These are phyloP conservation scores for Neolamprologus fasciatus DNA, from an alignment of 2,113 vertebrate genomes.

Conservation along the genomic window DNA sequence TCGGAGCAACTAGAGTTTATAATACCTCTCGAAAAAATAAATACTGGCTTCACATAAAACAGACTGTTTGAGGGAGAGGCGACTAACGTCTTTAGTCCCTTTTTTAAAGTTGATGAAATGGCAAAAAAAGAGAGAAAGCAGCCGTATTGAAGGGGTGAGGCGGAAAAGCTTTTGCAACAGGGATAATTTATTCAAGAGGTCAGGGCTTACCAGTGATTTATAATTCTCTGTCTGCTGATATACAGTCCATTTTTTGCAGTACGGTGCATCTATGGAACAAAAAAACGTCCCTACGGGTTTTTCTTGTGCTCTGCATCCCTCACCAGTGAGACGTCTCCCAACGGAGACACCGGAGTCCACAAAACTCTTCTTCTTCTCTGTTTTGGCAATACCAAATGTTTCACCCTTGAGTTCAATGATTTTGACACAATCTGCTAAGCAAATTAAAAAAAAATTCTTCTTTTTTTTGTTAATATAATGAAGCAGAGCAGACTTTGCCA, in stretches of 20 bases:
- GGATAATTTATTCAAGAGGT: slow-evolving; percentile 22
- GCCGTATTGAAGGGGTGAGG: background rate
- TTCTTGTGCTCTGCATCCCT: background rate
- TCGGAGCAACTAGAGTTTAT: slow-evolving; percentile 49
- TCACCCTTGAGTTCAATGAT: slow-evolving; percentile 37
- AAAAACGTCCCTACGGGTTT: background rate
- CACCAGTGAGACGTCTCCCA: background rate
- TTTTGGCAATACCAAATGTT: background rate
- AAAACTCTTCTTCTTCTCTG: background rate
- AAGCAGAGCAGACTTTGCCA: slow-evolving; percentile 19
- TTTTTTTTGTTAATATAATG: slow-evolving; percentile 31
- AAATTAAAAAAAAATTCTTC: slow-evolving; percentile 28
- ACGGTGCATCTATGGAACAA: background rate
- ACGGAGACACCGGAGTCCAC: background rate
- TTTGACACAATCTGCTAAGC: slow-evolving; percentile 43
- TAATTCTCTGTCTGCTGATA: background rate
- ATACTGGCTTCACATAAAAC: slow-evolving; percentile 16
- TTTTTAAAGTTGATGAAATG: background rate
- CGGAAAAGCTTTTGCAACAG: background rate
- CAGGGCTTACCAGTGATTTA: background rate
- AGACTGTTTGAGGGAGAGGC: background rate
- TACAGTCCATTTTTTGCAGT: background rate
- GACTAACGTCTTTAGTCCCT: background rate
- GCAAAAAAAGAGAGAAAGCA: background rate
- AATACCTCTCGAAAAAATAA: slow-evolving; percentile 22